phyloP scores from a whole-genome alignment of 2,888 invertebrate species.

The Steromphala cineraria region DNA sequence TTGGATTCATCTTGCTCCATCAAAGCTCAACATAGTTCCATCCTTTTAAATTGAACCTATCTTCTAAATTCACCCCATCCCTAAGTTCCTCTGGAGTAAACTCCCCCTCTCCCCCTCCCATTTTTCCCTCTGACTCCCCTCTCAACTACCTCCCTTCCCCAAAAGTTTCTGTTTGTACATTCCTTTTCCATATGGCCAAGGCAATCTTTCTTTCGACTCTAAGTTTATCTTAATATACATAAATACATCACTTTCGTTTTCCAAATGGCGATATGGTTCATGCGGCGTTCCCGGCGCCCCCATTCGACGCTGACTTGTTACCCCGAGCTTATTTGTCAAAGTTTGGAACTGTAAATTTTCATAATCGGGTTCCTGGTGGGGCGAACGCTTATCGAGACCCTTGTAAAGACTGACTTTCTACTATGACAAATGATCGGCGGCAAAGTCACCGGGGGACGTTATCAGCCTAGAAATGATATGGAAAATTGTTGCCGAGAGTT shows the following conservation, averaged over 20 bases:
- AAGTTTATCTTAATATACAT: background rate
- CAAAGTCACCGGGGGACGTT: background rate
- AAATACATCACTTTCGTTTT: background rate
- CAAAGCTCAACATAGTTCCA: no score
- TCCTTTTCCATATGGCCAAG: background rate
- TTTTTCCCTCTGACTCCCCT: no score
- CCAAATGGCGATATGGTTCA: no score
- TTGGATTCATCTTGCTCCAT: no score
- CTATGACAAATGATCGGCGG: background rate
- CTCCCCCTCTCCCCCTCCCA: no score
- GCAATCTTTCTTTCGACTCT: background rate
- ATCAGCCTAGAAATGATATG: background rate
- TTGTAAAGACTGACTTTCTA: background rate
- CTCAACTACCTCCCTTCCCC: no score
- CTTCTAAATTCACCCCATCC: no score
- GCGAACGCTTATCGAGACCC: background rate
- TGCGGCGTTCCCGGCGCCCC: no score
- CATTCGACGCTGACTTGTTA: background rate
- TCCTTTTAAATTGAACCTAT: no score
- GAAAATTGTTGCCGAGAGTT: background rate
- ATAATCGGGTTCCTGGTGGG: background rate
- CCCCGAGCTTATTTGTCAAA: background rate
- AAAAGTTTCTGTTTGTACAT: no score
- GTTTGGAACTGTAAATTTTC: background rate
- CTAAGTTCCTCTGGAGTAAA: no score